These are phyloP conservation scores for Salvelinus fontinalis DNA, from an alignment of 2,113 vertebrate genomes.

Conservation along the genomic window DNA sequence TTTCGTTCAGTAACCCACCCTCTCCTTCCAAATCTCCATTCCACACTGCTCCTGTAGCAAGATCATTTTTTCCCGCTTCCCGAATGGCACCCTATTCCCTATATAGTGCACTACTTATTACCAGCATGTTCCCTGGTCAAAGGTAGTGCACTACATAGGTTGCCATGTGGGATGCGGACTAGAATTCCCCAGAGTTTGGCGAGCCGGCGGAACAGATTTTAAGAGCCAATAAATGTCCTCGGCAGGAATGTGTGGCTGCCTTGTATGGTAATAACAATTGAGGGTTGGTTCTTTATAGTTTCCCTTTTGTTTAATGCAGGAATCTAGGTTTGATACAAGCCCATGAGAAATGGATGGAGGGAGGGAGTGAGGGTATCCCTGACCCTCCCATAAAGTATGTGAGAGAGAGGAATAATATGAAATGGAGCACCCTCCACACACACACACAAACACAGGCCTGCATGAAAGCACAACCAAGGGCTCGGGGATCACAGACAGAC, in stretches of 20 bases:
- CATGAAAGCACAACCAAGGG: too few species aligned
- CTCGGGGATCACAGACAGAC: background rate
- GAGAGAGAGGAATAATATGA: background rate
- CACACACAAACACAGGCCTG: background rate
- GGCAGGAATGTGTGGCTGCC: slow-evolving; percentile 76
- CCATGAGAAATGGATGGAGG: slow-evolving; percentile 17
- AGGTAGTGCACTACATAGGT: too few species aligned
- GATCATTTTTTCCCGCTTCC: background rate
- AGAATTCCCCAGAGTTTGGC: slow-evolving; percentile 72
- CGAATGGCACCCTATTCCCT: too few species aligned
- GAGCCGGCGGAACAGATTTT: slow-evolving; percentile 63
- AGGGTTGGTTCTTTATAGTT: slow-evolving; percentile 45
- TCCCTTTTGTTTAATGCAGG: background rate
- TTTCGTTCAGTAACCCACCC: background rate
- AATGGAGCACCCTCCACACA: background rate
- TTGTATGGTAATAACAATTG: slow-evolving; percentile 80
- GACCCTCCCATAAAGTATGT: background rate
- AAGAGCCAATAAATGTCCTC: slow-evolving; percentile 76
- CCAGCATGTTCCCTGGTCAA: too few species aligned
- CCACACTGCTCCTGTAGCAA: background rate
- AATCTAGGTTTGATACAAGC: background rate
- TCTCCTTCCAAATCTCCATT: background rate
- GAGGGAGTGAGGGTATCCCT: slow-evolving; percentile 1
- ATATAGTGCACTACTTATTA: too few species aligned
- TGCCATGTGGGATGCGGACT: too few species aligned